phyloP scores from a whole-genome alignment of 2,888 invertebrate species.

The Endomychus coccineus region DNA sequence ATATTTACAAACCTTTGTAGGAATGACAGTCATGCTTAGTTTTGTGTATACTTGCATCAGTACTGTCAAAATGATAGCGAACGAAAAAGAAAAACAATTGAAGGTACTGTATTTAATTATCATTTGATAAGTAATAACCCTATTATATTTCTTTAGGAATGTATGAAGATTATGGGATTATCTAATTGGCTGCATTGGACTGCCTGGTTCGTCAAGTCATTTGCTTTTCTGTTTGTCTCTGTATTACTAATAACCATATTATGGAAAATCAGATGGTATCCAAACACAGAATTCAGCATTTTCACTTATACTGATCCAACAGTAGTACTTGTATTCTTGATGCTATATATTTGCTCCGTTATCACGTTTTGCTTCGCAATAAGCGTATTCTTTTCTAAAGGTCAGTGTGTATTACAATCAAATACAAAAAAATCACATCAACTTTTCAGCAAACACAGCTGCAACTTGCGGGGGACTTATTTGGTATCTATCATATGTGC shows the following conservation, averaged over 20 bases:
- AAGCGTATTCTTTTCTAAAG: slow-evolving; percentile 72
- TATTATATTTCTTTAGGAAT: slow-evolving; percentile 59
- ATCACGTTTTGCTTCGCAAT: slow-evolving; percentile 75
- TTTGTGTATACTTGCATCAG: slow-evolving; percentile 75
- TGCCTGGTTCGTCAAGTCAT: slow-evolving; percentile 76
- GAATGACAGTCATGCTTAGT: slow-evolving; percentile 69
- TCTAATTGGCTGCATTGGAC: slow-evolving; percentile 78
- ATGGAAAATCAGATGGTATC: slow-evolving; percentile 43
- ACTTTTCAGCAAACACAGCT: slow-evolving; percentile 69
- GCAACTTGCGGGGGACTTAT: slow-evolving; percentile 67
- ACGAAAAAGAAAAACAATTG: slow-evolving; percentile 68
- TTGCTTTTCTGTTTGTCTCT: slow-evolving; percentile 57
- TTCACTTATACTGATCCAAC: slow-evolving; percentile 61
- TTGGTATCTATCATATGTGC: slow-evolving; percentile 69
- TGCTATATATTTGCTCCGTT: slow-evolving; percentile 61
- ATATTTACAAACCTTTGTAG: slow-evolving; percentile 59
- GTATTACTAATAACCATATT: slow-evolving; percentile 50
- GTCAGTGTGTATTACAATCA: too few species aligned
- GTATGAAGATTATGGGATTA: slow-evolving; percentile 88
- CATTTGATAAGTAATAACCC: not conserved
- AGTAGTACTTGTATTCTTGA: slow-evolving; percentile 61
- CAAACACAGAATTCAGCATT: slow-evolving; percentile 48
- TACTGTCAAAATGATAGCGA: slow-evolving; percentile 63
- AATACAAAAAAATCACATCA: too few species aligned
- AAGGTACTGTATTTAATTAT: slow-evolving; percentile 48